phyloP scores from a whole-genome alignment of 2,113 vertebrate species.

The Puntigrus tetrazona region DNA sequence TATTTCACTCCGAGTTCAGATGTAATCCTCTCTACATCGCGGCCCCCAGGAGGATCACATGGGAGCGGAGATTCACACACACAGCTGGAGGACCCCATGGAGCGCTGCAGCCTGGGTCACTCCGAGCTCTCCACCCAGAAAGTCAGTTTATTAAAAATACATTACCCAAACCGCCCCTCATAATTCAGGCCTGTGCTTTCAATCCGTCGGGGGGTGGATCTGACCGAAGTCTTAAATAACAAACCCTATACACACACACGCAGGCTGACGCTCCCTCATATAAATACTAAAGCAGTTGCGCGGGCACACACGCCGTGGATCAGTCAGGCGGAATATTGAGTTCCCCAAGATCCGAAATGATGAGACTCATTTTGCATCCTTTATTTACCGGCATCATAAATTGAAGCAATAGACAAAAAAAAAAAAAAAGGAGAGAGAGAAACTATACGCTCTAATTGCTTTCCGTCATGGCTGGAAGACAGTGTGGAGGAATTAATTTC shows the following conservation, averaged over 20 bases:
- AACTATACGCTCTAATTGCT: conserved; percentile 13
- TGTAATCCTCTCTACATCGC: conserved; percentile 19
- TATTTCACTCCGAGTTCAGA: conserved; percentile 13
- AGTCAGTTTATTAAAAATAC: conserved; percentile 53
- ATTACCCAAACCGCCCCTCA: conserved; percentile 49
- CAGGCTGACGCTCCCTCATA: conserved; percentile 4
- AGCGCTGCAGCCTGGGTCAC: conserved; percentile 9
- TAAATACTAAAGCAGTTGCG: conserved; percentile 21
- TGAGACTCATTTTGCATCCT: conserved; percentile 47
- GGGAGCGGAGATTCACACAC: conserved; percentile 25
- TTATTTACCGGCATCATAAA: conserved; percentile 52
- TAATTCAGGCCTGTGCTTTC: conserved; percentile 48
- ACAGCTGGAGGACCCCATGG: conserved; percentile 33
- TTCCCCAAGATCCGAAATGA: conserved; percentile 39
- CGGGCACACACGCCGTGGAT: conserved; percentile 31
- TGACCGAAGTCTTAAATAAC: conserved; percentile 35
- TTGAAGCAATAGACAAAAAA: conserved; percentile 41
- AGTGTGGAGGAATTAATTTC: background rate
- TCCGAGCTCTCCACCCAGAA: conserved; percentile 6
- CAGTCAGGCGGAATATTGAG: conserved; percentile 55
- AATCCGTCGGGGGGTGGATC: conserved; percentile 18
- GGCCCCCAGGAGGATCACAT: conserved; percentile 32
- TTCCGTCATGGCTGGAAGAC: conserved; percentile 16
- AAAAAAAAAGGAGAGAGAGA: conserved; percentile 33
- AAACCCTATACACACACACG: conserved; percentile 15